Evolutionary conservation across 2,113 vertebrate genomes (phyloP), one percentile per base, ranked within the genome.

Genomic region (Bufo bufo): DNA sequence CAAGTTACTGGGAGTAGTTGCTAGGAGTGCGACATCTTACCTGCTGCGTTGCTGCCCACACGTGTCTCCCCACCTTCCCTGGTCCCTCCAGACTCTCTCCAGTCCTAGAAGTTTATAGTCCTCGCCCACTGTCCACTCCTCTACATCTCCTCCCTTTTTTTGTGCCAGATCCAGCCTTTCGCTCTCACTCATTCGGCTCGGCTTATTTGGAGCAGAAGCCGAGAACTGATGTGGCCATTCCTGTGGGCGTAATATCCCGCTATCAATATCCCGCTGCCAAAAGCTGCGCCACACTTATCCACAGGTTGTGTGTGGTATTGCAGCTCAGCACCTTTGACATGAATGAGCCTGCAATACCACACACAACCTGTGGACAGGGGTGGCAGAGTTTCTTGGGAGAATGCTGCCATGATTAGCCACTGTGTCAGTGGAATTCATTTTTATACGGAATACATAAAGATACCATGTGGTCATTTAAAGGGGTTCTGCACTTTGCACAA

Each of bases 141-240:
- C 0, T 86, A 43, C 87, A 77, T 89, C 4, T 85, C 89, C 49
- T 66, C 74, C 83, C 80, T 85, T 90, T 90, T 90, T 79, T 90
- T 19, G 33, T 0, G 86, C 92, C 91, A 91, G 88, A 10, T 0
- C 0, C 77, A 90, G 91, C 92, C 93, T 84, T 91, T 90, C 52
- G 52, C 81, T 85, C 19, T 90, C 54, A 43, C 91, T 58, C 20
- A 33, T 7, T 49, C 58, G 23, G 23, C 69, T 9, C 6, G 1
- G 6, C 10, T n/a, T n/a, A 52, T 11, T 75, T 3, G 16, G 16
- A 77, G 74, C 43, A 16, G 45, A 74, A 74, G 5, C 4, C 4
- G 14, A 10, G 72, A 75, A 75, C 8, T 7, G 47, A 59, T 56
- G 20, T 79, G 52, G 77, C 33, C 10, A 13, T 17, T 13, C 1